Evolutionary conservation across 2,113 vertebrate genomes (phyloP).

Genomic region (Gobiocypris rarus): DNA sequence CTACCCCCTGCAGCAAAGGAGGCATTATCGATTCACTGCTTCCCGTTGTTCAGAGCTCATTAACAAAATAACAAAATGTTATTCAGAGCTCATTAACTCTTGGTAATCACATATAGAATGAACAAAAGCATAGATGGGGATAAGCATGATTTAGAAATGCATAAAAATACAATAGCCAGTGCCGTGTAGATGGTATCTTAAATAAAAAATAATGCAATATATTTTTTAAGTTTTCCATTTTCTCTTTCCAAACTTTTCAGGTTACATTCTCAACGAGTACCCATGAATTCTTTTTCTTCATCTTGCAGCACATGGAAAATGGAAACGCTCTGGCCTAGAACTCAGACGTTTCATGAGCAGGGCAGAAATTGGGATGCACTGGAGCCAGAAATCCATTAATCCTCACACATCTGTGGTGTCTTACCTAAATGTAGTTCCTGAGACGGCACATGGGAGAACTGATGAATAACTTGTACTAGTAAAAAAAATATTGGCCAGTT

Average conservation of each 20-base stretch:
- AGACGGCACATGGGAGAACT: not conserved
- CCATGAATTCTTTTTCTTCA: not conserved
- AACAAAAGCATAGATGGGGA: not conserved
- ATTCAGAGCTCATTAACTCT: conserved; percentile 31
- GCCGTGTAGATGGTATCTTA: conserved; percentile 4
- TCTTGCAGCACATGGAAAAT: conserved; percentile 17
- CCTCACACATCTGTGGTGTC: conserved; percentile 24
- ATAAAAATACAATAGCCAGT: not conserved
- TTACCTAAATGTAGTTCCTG: not conserved
- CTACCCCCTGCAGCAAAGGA: conserved; percentile 3
- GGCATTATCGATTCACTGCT: conserved; percentile 12
- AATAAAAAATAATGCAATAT: not conserved
- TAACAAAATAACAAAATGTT: conserved; percentile 36
- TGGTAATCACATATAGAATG: conserved; percentile 18
- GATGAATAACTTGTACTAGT: not conserved
- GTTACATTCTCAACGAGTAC: not conserved
- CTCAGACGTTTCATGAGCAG: conserved; percentile 6
- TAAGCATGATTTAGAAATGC: not conserved
- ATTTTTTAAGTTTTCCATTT: not conserved
- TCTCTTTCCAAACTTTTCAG: conserved; percentile 20
- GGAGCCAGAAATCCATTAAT: conserved; percentile 29
- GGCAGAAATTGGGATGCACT: not conserved
- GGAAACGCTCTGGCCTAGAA: conserved; percentile 22
- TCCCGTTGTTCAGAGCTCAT: conserved; percentile 29
- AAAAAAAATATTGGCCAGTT: not conserved